Evolutionary conservation across 2,113 vertebrate genomes (phyloP), one percentile per base, ranked within the genome.

Genomic region (Phoxinus phoxinus): DNA sequence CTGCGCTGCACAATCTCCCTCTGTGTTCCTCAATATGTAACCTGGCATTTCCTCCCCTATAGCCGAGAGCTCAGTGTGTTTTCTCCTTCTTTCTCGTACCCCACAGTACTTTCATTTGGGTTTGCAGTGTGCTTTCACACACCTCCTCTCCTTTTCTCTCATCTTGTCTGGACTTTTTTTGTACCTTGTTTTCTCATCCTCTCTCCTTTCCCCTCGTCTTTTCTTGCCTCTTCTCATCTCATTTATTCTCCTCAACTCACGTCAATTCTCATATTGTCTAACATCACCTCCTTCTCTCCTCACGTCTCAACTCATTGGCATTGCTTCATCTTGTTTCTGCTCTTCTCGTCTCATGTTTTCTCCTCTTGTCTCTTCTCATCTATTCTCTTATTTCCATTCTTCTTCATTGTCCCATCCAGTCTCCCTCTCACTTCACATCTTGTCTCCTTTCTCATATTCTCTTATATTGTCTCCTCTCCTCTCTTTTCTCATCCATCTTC

Each of bases 41-140:
- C 30, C 17, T 23, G 58, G 46, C 72, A 87, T 90, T 58, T 87
- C 61, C 58, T 90, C 13, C 67, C 63, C 1, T 84, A n/a, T n/a
- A 65, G 85, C 59, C 56, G 5, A 53, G n/a, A 86, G 71, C 59
- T 69, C 19, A 78, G 35, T 12, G 30, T 69, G 44, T 81, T 86
- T 84, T 59, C 84, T 76, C 71, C 84, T 19, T 48, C 63, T 67
- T 84, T 81, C 76, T 80, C 41, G 27, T 85, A 51, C 85, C 88
- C 88, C 71, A 84, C 8, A 56, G 77, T 85, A 71, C 69, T 83
- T 90, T 84, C 84, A 88, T 87, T 87, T 87, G 84, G 65, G 72
- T 75, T 77, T 78, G n/a, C 37, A 84, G 53, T n/a, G 23, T 56
- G 59, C 11, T 35, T 23, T 72, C 12, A 27, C 12, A n/a, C 65